Evolutionary conservation across 2,888 invertebrate species (phyloP).

Genomic region (Disparrhopalites patrizii): DNA sequence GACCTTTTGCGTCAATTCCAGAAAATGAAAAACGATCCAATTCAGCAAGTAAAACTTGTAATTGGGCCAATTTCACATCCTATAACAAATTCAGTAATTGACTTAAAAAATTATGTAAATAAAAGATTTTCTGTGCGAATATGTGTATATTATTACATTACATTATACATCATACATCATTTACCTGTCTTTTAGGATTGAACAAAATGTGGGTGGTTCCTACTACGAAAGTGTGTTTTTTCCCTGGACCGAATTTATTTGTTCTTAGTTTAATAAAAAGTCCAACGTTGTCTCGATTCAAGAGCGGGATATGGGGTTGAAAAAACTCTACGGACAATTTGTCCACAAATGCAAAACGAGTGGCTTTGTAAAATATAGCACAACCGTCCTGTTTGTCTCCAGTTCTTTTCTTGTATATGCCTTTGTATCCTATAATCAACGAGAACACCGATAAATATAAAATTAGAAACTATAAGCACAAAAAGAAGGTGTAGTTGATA

Average conservation of each 20-base stretch:
- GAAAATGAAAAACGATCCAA: conserved; percentile 70
- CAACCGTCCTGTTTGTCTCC: conserved; percentile 80
- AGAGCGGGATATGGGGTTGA: conserved; percentile 57
- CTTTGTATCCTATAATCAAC: conserved; percentile 60
- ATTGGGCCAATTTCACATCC: conserved; percentile 85
- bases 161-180: background rate
- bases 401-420: conserved; percentile 78
- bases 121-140: background rate
- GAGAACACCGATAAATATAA: background rate
- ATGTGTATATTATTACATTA: background rate
- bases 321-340: conserved; percentile 67
- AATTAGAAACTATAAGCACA: background rate
- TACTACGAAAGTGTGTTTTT: conserved; percentile 62
- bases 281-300: conserved; percentile 85
- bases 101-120: background rate
- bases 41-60: conserved; percentile 76
- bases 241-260: conserved; percentile 48
- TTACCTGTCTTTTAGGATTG: conserved; percentile 69
- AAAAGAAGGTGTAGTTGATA: background rate
- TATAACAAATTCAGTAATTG: conserved; percentile 50
- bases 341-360: conserved; percentile 64
- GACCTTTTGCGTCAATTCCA: conserved; percentile 48
- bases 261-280: conserved; percentile 68
- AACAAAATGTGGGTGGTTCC: conserved; percentile 93
- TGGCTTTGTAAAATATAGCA: conserved; percentile 73